Percentiles rank a stretch among this genome's conserved stretches.
Conservation (phyloP, 2,888 invertebrate species). For the Mantis religiosa region DNA sequence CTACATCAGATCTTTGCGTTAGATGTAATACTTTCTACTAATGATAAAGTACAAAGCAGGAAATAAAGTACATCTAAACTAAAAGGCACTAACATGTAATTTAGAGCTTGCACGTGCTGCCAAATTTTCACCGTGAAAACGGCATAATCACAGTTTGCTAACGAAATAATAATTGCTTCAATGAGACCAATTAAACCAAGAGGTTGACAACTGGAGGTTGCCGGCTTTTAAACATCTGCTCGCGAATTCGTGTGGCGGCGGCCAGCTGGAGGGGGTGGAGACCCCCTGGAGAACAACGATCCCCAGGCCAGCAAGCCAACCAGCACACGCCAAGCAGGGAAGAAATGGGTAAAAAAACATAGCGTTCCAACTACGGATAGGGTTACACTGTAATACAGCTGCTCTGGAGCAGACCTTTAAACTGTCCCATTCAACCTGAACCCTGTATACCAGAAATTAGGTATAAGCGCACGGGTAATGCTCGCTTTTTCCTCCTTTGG, state of each 20-base stretch:
- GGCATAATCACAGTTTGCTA: background rate
- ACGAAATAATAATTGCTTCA: background rate
- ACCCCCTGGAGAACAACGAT: background rate
- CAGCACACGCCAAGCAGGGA: background rate
- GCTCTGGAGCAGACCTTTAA: background rate
- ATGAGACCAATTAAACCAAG: background rate
- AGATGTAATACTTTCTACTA: too few species aligned
- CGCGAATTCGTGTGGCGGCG: background rate
- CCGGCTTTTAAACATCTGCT: slow-evolving; percentile 1
- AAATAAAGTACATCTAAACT: too few species aligned
- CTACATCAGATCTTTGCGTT: too few species aligned
- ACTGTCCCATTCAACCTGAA: background rate
- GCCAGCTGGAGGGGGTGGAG: background rate
- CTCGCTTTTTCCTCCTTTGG: too few species aligned
- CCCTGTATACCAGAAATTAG: background rate
- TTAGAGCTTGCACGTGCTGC: too few species aligned
- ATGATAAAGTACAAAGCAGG: too few species aligned
- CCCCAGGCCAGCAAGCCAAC: background rate
- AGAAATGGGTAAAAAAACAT: background rate
- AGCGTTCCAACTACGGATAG: background rate
- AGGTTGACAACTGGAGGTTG: background rate
- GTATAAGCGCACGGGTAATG: too few species aligned
- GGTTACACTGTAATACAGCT: background rate
- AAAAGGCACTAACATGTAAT: too few species aligned
- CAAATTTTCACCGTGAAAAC: background rate